phyloP scores from a whole-genome alignment of 2,797 vertebrate species.

The Bucorvus abyssinicus region DNA sequence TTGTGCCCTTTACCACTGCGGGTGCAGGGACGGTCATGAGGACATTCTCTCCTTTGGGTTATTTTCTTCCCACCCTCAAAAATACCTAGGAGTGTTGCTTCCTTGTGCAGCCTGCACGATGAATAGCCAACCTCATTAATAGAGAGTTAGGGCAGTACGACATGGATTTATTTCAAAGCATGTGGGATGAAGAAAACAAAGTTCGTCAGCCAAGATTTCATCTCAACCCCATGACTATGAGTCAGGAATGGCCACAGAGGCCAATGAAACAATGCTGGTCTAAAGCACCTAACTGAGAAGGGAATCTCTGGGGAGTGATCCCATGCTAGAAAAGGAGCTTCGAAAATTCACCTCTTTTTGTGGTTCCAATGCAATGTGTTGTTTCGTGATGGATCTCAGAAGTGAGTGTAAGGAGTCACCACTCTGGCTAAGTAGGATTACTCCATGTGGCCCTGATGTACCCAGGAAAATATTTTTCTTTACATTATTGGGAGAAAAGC shows the following conservation, averaged over 20 bases:
- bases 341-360: neutral
- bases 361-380: neutral
- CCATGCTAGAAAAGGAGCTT: neutral
- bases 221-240: neutral
- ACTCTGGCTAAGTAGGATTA: neutral
- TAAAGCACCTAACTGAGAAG: neutral
- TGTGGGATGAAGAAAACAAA: neutral
- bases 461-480: neutral
- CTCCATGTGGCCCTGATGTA: accelerated
- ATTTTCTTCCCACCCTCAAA: neutral
- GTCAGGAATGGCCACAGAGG: neutral
- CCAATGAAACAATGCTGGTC: neutral
- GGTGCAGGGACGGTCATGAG: neutral
- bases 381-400: neutral
- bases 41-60: neutral
- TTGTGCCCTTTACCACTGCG: accelerated
- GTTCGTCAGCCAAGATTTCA: neutral
- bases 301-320: neutral
- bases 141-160: neutral
- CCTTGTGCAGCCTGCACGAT: neutral
- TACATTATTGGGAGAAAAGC: neutral
- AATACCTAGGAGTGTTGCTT: neutral
- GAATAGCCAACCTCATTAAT: neutral
- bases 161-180: neutral
- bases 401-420: accelerated